phyloP scores from a whole-genome alignment of 2,113 vertebrate species.

The Tetraodon nigroviridis region DNA sequence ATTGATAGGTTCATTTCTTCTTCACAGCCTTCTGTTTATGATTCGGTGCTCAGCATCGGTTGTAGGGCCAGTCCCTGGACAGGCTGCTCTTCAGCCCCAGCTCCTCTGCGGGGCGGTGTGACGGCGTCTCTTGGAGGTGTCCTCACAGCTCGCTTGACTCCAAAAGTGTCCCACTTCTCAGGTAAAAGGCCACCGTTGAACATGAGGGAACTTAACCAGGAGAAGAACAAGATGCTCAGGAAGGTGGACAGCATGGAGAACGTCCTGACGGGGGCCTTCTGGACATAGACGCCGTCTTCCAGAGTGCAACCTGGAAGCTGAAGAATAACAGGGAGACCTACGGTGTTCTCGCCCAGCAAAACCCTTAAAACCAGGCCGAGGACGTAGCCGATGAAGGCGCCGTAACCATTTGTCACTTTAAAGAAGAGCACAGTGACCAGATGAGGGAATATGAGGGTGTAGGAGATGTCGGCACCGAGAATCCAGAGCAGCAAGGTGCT shows the following conservation, averaged over 20 bases:
- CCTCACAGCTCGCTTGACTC: conserved; percentile 15
- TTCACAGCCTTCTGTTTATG: background rate
- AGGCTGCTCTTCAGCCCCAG: conserved; percentile 9
- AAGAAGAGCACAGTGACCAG: conserved; percentile 72
- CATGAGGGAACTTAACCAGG: conserved; percentile 53
- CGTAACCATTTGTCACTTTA: conserved; percentile 69
- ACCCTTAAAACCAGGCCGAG: conserved; percentile 70
- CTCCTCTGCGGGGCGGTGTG: conserved; percentile 13
- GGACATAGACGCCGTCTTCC: conserved; percentile 54
- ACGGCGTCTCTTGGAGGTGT: background rate
- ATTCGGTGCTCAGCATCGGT: conserved; percentile 6
- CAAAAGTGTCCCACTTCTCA: conserved; percentile 67
- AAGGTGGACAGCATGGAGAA: conserved; percentile 69
- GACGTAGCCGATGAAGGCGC: conserved; percentile 69
- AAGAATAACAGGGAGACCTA: conserved; percentile 61
- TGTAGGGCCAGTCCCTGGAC: conserved; percentile 19
- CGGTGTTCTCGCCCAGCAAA: conserved; percentile 72
- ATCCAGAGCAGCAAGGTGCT: conserved; percentile 78
- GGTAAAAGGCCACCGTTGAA: conserved; percentile 69
- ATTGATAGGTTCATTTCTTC: too few species aligned
- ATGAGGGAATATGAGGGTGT: conserved; percentile 77
- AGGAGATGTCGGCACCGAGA: conserved; percentile 75
- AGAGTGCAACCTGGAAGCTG: conserved; percentile 69
- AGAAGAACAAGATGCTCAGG: conserved; percentile 58
- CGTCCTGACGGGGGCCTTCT: conserved; percentile 75